Conservation (phyloP, 2,113 vertebrate species). For the Otis tarda region DNA sequence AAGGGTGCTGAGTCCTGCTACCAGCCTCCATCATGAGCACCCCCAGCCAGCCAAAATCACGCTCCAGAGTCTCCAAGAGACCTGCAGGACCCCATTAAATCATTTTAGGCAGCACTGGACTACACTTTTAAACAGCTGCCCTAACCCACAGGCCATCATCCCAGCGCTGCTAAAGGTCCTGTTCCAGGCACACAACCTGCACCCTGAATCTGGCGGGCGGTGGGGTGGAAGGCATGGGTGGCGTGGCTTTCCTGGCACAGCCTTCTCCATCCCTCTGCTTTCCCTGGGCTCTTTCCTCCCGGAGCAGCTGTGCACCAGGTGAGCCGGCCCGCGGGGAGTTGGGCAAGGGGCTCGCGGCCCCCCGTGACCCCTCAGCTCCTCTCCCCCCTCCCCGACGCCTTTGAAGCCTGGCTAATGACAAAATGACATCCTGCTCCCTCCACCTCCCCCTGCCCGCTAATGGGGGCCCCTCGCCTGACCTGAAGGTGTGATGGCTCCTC, state of each 20-base stretch:
- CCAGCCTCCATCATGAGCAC: background rate
- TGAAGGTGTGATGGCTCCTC: constrained; percentile 47
- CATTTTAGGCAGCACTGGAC: background rate
- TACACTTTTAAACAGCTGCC: background rate
- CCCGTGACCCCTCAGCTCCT: background rate
- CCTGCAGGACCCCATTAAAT: accelerated
- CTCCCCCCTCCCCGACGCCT: background rate
- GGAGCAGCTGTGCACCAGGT: constrained; percentile 43
- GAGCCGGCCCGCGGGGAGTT: background rate
- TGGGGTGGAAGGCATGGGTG: background rate
- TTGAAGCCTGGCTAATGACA: constrained; percentile 60
- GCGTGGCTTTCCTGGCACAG: accelerated
- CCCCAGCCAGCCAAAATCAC: background rate
- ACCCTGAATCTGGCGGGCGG: accelerated
- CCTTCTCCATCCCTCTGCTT: background rate
- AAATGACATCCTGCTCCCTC: constrained; percentile 60
- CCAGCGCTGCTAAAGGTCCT: accelerated
- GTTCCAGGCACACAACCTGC: background rate
- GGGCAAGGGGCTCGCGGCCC: background rate
- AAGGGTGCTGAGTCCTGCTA: background rate
- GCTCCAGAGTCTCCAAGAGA: background rate
- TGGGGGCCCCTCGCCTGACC: constrained; percentile 23
- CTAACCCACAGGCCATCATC: background rate
- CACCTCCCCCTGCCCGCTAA: background rate
- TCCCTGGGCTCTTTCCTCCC: background rate